Conservation (phyloP, 2,113 vertebrate species). For the Mus spicilegus region DNA sequence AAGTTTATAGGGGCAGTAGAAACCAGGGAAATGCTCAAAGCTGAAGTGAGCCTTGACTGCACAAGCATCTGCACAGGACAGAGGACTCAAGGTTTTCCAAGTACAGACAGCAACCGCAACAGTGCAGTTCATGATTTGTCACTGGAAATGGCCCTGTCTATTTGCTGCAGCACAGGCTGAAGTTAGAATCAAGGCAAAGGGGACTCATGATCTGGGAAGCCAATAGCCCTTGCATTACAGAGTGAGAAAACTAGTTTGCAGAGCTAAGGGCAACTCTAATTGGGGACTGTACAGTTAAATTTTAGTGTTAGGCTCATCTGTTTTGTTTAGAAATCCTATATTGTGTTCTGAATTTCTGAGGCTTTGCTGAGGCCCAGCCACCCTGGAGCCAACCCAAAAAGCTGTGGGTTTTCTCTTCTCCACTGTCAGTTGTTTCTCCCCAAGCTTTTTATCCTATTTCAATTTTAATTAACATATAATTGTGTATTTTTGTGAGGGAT, state of each 20-base stretch:
- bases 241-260: conserved; percentile 50
- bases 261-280: conserved; percentile 26
- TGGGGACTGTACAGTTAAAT: conserved; percentile 16
- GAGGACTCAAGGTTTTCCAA: background rate
- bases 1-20: background rate
- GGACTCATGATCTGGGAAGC: background rate
- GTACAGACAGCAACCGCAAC: background rate
- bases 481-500: background rate
- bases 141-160: background rate
- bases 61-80: background rate
- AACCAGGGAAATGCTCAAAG: background rate
- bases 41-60: background rate
- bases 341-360: conserved; percentile 56
- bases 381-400: conserved; percentile 37
- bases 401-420: background rate
- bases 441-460: conserved; percentile 19
- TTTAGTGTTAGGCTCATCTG: conserved; percentile 32
- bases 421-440: background rate
- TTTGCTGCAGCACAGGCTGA: background rate
- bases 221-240: background rate
- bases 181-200: background rate
- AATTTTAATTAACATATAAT: conserved; percentile 42
- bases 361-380: background rate
- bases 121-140: background rate
- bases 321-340: conserved; percentile 58